phyloP scores from a whole-genome alignment of 2,888 invertebrate species.

The Minunthozetes semirufus region DNA sequence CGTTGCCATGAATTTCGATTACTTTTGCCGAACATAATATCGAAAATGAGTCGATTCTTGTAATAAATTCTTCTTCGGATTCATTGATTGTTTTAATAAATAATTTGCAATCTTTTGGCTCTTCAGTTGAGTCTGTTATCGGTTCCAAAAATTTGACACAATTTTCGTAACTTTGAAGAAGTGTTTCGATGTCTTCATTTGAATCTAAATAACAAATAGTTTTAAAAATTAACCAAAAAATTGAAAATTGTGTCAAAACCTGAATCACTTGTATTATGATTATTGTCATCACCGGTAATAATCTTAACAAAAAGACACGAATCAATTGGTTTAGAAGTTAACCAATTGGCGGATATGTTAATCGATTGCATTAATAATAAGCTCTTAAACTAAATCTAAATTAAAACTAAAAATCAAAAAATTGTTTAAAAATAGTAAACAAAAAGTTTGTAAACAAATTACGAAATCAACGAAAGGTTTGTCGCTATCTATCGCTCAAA shows the following conservation, averaged over 20 bases:
- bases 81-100: neutral
- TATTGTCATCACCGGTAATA: neutral
- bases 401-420: neutral
- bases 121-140: neutral
- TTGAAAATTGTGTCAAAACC: neutral
- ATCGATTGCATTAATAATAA: neutral
- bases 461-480: too few relatives aligned
- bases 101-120: neutral
- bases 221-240: neutral
- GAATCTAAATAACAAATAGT: neutral
- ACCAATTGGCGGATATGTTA: neutral
- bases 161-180: neutral
- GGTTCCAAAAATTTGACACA: neutral
- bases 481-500: too few relatives aligned
- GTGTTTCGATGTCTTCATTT: neutral
- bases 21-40: constrained; percentile 6
- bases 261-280: neutral
- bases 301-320: neutral
- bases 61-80: neutral
- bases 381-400: neutral
- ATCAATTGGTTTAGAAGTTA: neutral
- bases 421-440: too few relatives aligned
- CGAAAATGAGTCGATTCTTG: neutral
- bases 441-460: too few relatives aligned
- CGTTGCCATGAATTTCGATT: neutral